Evolutionary conservation across 2,797 vertebrate species (phyloP), one percentile per base, ranked within the genome.

Genomic region (Salarias fasciatus): DNA sequence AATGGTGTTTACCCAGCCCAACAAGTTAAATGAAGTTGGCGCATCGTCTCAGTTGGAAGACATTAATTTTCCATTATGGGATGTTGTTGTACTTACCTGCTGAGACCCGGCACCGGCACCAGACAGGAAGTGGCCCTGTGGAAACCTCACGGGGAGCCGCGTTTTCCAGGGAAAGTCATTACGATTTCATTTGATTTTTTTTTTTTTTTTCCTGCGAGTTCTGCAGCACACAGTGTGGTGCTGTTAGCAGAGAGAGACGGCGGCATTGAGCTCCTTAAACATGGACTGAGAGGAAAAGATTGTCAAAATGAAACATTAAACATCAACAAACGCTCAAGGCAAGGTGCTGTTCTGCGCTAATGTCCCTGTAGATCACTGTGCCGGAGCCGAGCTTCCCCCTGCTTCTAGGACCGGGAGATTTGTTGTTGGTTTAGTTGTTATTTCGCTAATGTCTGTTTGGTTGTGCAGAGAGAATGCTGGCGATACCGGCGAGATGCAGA

Each of bases 61-160:
- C 91, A 93, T 93, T 92, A 89, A 88, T 90, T 90, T 86, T 90
- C 88, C 92, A 93, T 93, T 93, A 93, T 75, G 79, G 79, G 85
- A 80, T 76, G 75, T 85, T 85, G 68, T 79, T 80, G 73, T 62
- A 56, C 77, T 77, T 86, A 90, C 91, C 91, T 91, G 90, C 90
- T 90, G 92, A 63, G 89, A 62, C 73, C 70, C 75, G 80, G 80
- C 80, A 56, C 75, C 56, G 73, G 69, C 63, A 75, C 76, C 43
- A 77, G 53, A 78, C 79, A 72, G 80, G 82, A 73, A 73, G 78
- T 74, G 44, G 6, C 68, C 75, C 52, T 74, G 72, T 52, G 45
- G 63, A 40, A 72, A 62, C 50, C 67, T 69, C 69, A 61, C 24
- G 10, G 68, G 69, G 71, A 56, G 75, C 45, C 58, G 30, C 60